Evolutionary conservation across 2,113 vertebrate species (phyloP).

Genomic region (Typhlomys cinereus): DNA sequence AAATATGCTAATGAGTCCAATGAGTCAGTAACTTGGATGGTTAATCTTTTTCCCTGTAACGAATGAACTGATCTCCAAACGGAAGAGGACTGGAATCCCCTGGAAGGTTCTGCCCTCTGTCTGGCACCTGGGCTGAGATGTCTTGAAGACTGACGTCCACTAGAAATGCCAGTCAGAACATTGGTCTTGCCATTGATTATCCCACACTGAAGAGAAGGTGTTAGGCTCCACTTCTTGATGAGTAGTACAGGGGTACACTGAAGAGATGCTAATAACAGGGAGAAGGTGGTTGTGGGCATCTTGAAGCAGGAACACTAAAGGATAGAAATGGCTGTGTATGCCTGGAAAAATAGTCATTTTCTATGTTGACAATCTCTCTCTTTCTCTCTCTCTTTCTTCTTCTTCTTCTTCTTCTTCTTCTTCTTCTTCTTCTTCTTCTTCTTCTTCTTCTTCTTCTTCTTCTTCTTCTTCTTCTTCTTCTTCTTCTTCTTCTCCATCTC

Average conservation of each 20-base stretch:
- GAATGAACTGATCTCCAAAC: not conserved
- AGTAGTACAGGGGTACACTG: not conserved
- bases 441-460: no score
- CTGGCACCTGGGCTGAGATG: not conserved
- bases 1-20: not conserved
- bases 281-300: not conserved
- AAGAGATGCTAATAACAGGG: not conserved
- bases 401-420: no score
- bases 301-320: not conserved
- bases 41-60: not conserved
- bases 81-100: not conserved
- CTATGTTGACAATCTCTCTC: no score
- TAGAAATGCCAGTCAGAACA: not conserved
- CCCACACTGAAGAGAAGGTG: not conserved
- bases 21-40: not conserved
- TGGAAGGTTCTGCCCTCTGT: not conserved
- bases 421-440: no score
- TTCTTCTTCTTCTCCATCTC: not conserved
- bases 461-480: no score
- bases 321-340: not conserved
- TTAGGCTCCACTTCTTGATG: not conserved
- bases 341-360: no score
- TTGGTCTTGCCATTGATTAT: not conserved
- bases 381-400: no score
- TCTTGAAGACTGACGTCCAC: not conserved